Conservation (phyloP, 2,888 invertebrate genomes). For the Oscheius sp. region DNA sequence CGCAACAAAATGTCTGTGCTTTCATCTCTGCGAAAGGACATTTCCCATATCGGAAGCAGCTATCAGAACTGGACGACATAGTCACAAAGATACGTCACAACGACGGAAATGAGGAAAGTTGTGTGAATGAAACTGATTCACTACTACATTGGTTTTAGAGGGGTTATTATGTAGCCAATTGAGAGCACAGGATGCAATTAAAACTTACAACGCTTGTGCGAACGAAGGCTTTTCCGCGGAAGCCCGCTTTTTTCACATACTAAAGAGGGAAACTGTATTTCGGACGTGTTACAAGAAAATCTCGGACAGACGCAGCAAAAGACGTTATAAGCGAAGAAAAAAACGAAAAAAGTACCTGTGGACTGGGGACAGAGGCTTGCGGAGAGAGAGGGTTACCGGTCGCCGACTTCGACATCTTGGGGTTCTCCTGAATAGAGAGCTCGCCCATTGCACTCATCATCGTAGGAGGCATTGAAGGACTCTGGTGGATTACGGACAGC, state of each 20-base stretch:
- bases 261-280: constrained; percentile 31
- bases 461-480: constrained; percentile 71
- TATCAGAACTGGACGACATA: constrained; percentile 28
- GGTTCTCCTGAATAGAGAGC: constrained; percentile 41
- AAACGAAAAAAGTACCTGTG: constrained; percentile 26
- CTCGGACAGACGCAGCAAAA: constrained; percentile 20
- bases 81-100: constrained; percentile 23
- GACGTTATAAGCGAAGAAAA: constrained; percentile 15
- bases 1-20: neutral
- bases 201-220: constrained; percentile 48
- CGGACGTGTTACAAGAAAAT: constrained; percentile 2
- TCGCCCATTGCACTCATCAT: constrained; percentile 63
- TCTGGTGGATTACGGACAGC: constrained; percentile 68
- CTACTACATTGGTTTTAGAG: neutral
- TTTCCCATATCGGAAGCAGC: constrained; percentile 25
- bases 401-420: constrained; percentile 70
- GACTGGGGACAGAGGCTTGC: neutral
- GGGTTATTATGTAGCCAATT: constrained; percentile 11
- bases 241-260: constrained; percentile 50
- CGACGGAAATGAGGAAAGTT: constrained; percentile 23
- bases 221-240: constrained; percentile 51
- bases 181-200: constrained; percentile 18
- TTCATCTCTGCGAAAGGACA: neutral
- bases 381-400: constrained; percentile 54
- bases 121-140: constrained; percentile 19